Percentiles rank a stretch among this genome's conserved stretches.
Evolutionary conservation across 2,888 invertebrate species (phyloP).

Genomic region (Galeopsomyia nigrocyanea): DNA sequence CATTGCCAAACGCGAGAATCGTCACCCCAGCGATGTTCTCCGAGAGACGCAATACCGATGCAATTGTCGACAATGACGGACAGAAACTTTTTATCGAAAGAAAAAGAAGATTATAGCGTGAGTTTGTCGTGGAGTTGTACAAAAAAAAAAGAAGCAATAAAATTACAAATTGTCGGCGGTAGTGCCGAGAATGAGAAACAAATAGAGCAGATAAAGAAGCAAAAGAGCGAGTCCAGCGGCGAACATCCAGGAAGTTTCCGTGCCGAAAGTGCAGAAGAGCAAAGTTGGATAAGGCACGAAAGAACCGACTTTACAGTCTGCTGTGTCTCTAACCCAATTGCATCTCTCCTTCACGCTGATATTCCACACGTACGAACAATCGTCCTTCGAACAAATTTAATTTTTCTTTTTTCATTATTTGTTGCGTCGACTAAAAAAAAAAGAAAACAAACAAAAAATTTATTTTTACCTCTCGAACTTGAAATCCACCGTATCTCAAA

Average conservation of each 20-base stretch:
- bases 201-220: conserved; percentile 69
- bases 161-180: conserved; percentile 75
- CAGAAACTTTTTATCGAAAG: conserved; percentile 69
- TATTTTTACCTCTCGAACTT: conserved; percentile 46
- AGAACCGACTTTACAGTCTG: conserved; percentile 60
- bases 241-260: conserved; percentile 53
- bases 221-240: conserved; percentile 58
- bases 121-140: background rate
- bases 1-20: conserved; percentile 80
- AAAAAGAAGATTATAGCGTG: background rate
- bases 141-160: conserved; percentile 2
- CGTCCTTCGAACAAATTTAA: conserved; percentile 53
- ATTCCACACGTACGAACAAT: conserved; percentile 65
- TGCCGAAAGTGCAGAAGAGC: conserved; percentile 65
- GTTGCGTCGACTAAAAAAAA: background rate
- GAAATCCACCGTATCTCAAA: conserved; percentile 42
- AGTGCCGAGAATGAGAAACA: conserved; percentile 72
- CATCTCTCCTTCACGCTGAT: conserved; percentile 62
- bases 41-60: conserved; percentile 69
- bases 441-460: conserved; percentile 7
- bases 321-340: conserved; percentile 61
- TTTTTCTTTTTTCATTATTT: no score
- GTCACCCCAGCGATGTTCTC: conserved; percentile 77
- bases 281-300: conserved; percentile 65
- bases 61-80: conserved; percentile 71